A percentile compares a stretch with the other conserved stretches of the same genome.
Conservation (phyloP, 2,888 invertebrate genomes). For the Troides aeacus region DNA sequence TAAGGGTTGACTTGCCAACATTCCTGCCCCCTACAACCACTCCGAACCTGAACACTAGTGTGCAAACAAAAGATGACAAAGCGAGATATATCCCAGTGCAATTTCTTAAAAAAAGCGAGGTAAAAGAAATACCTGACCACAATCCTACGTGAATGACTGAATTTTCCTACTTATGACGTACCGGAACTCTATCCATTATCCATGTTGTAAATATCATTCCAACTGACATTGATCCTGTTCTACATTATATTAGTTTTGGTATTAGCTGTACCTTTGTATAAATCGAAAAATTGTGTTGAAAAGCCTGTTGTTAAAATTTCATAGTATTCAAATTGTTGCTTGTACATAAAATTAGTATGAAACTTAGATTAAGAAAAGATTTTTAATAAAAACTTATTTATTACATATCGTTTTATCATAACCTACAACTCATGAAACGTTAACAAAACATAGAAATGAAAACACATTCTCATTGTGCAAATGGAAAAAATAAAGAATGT, state of each 20-base stretch:
- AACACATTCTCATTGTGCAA: conserved; percentile 15
- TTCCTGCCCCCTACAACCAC: conserved; percentile 70
- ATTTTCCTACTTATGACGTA: neutral
- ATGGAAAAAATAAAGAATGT: conserved; percentile 7
- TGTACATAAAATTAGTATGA: conserved; percentile 64
- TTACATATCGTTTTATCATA: conserved; percentile 42
- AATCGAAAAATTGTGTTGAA: conserved; percentile 12
- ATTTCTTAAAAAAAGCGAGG: conserved; percentile 43
- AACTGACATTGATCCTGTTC: neutral
- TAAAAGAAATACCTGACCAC: conserved; percentile 37
- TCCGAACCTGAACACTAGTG: conserved; percentile 34
- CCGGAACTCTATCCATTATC: neutral
- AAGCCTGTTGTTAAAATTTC: conserved; percentile 30
- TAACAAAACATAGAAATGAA: conserved; percentile 25
- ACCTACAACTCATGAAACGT: conserved; percentile 19
- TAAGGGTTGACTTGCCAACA: conserved; percentile 81
- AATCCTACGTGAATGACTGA: conserved; percentile 38
- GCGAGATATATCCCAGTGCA: conserved; percentile 59
- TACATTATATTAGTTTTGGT: conserved; percentile 1
- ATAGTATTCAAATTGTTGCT: conserved; percentile 38
- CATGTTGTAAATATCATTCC: conserved; percentile 8
- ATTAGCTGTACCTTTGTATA: conserved; percentile 5
- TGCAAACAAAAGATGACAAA: conserved; percentile 37
- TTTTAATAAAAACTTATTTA: conserved; percentile 74
- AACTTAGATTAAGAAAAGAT: conserved; percentile 57